phyloP scores from a whole-genome alignment of 2,888 invertebrate genomes.

The Hyposoter didymator region DNA sequence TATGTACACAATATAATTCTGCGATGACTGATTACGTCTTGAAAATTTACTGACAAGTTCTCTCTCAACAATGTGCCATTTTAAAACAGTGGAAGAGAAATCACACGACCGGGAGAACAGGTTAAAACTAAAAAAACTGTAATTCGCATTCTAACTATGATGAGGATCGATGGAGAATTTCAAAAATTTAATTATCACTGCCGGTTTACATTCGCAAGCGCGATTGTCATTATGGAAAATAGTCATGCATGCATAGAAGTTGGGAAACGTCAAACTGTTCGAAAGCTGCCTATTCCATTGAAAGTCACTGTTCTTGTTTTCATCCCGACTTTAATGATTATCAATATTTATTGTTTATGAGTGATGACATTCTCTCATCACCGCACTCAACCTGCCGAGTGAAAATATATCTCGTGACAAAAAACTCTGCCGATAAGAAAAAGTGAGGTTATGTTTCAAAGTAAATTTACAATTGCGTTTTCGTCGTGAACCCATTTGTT shows the following conservation, averaged over 20 bases:
- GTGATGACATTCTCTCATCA: not conserved
- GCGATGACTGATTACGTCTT: not conserved
- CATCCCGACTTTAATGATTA: not conserved
- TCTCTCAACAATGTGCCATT: slow-evolving; percentile 13
- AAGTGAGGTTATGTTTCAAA: slow-evolving; percentile 8
- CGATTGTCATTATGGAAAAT: not conserved
- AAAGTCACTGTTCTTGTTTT: not conserved
- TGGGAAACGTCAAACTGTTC: not conserved
- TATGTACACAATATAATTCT: not conserved
- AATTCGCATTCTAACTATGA: not conserved
- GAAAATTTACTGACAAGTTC: not conserved
- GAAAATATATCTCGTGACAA: not conserved
- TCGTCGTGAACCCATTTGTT: not conserved
- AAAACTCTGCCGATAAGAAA: not conserved
- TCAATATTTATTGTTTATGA: not conserved
- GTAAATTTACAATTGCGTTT: not conserved
- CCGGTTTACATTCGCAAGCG: not conserved
- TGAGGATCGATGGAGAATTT: not conserved
- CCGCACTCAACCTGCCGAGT: not conserved
- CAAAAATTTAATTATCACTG: slow-evolving; percentile 13
- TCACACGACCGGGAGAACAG: slow-evolving; percentile 17
- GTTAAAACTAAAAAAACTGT: slow-evolving; percentile 41
- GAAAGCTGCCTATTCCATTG: not conserved
- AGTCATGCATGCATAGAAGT: not conserved
- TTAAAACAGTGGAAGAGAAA: not conserved